Conservation (phyloP, 2,797 vertebrate genomes). For the Leptatherina wallacei region DNA sequence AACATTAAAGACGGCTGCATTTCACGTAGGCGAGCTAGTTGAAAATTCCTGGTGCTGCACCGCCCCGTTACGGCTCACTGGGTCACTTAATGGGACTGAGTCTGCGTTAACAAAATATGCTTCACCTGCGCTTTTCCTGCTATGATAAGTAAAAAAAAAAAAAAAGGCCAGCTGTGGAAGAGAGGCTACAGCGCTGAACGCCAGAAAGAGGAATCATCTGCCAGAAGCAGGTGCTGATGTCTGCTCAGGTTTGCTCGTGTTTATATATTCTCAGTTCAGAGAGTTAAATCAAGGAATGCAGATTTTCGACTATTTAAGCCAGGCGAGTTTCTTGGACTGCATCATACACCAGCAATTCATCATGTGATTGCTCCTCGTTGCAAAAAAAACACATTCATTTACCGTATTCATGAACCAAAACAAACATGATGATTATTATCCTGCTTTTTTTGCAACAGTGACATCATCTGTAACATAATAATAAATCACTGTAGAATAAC, state of each 20-base stretch:
- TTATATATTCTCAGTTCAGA: neutral
- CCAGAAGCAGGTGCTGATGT: neutral
- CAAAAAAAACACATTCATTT: too few species aligned
- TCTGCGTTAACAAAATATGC: conserved; percentile 1
- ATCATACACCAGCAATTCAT: too few species aligned
- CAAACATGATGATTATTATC: too few species aligned
- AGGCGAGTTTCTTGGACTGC: too few species aligned
- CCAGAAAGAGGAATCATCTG: neutral
- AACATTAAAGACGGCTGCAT: neutral
- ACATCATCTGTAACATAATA: too few species aligned
- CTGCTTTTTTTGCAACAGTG: too few species aligned
- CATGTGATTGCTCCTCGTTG: too few species aligned
- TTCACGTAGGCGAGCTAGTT: neutral
- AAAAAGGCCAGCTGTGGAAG: neutral
- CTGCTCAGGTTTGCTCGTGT: neutral
- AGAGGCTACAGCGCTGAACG: neutral
- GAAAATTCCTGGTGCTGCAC: neutral
- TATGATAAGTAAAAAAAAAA: too few species aligned
- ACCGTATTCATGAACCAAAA: too few species aligned
- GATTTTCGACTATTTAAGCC: neutral
- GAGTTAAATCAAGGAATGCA: neutral
- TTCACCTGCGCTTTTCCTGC: conserved; percentile 15
- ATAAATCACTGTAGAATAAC: too few species aligned
- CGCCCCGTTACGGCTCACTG: neutral
- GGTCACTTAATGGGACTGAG: conserved; percentile 12